phyloP scores from a whole-genome alignment of 2,888 invertebrate genomes.

The Nezara viridula region DNA sequence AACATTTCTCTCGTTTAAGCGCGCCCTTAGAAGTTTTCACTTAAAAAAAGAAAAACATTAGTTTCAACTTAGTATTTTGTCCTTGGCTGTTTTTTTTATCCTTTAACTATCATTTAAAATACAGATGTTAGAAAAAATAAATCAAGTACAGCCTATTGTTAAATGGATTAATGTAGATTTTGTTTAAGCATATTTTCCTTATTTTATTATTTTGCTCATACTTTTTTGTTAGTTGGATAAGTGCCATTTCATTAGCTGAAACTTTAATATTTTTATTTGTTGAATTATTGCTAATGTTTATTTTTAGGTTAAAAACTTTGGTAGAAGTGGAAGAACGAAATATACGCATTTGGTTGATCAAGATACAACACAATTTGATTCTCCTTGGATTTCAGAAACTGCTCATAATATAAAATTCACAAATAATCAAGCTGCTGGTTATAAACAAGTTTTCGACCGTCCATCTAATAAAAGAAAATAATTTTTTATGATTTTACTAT shows the following conservation, averaged over 20 bases:
- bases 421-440: slow-evolving; percentile 89
- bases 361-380: slow-evolving; percentile 98
- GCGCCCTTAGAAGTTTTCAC: no score
- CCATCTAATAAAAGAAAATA: slow-evolving; percentile 78
- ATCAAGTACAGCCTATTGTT: no score
- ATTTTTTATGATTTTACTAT: slow-evolving; percentile 47
- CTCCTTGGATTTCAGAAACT: slow-evolving; percentile 96
- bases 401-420: slow-evolving; percentile 90
- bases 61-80: no score
- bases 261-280: neutral
- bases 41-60: no score
- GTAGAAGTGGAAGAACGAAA: slow-evolving; percentile 97
- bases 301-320: slow-evolving; percentile 94
- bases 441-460: slow-evolving; percentile 92
- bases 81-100: no score
- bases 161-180: neutral
- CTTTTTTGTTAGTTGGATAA: neutral
- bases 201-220: neutral
- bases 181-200: neutral
- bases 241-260: neutral
- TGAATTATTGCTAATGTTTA: neutral
- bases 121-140: no score
- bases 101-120: no score
- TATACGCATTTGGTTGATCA: slow-evolving; percentile 99
- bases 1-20: no score